phyloP scores from a whole-genome alignment of 2,113 vertebrate species.

The Suricata suricatta region DNA sequence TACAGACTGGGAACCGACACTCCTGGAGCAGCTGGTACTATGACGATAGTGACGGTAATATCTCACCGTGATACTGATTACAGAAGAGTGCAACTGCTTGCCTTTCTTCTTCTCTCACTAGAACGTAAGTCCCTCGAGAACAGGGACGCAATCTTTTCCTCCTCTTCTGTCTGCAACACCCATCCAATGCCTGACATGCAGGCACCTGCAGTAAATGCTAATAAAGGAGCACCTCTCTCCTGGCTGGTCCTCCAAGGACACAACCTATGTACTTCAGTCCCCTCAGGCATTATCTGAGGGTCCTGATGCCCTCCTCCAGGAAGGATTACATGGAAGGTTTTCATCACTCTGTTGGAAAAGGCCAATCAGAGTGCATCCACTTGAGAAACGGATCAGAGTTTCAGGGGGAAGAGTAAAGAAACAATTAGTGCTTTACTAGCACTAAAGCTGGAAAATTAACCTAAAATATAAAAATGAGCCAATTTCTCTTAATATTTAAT shows the following conservation, averaged over 20 bases:
- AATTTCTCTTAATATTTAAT: neutral
- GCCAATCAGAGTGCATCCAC: neutral
- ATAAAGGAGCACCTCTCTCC: neutral
- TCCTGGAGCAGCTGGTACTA: too few species aligned
- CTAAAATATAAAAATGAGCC: neutral
- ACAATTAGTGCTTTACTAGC: neutral
- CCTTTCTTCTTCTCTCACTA: neutral
- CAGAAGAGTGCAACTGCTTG: neutral
- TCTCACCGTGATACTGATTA: neutral
- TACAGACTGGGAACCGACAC: neutral
- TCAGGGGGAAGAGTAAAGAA: neutral
- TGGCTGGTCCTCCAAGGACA: neutral
- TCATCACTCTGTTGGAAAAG: neutral
- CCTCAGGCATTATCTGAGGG: neutral
- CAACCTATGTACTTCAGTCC: neutral
- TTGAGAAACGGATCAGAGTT: neutral
- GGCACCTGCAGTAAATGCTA: neutral
- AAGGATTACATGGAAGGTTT: too few species aligned
- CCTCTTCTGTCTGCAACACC: neutral
- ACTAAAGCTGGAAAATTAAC: neutral
- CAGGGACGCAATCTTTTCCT: neutral
- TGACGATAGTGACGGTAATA: accelerated
- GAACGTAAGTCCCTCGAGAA: neutral
- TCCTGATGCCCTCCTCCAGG: neutral
- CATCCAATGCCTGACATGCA: neutral